These are phyloP conservation scores for Carcinoscorpius rotundicauda DNA, from an alignment of 1,140 invertebrate species.

Conservation along the genomic window DNA sequence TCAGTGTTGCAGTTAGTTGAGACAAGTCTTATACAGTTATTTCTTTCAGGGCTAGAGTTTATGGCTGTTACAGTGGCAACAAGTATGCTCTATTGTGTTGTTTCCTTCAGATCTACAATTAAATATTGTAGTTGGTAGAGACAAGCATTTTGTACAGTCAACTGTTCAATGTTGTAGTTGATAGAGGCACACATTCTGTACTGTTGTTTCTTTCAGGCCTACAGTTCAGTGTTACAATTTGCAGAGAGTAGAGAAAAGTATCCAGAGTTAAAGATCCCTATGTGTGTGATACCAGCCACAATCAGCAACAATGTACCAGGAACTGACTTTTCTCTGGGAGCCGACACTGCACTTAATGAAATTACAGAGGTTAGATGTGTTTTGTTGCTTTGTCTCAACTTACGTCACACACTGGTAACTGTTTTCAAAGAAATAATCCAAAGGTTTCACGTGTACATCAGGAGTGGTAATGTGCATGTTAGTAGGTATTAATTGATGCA, in stretches of 20 bases:
- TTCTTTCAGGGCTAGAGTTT: no score
- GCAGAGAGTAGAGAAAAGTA: constrained; percentile 57
- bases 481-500: not conserved
- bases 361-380: constrained; percentile 63
- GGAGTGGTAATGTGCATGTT: not conserved
- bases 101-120: no score
- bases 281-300: constrained; percentile 89
- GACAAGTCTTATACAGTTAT: no score
- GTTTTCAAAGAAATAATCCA: not conserved
- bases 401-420: not conserved
- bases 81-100: no score
- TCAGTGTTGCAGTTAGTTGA: no score
- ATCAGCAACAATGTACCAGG: constrained; percentile 76
- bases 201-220: constrained; percentile 42
- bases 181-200: no score
- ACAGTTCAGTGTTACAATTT: constrained; percentile 71
- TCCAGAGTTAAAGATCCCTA: constrained; percentile 83
- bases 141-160: no score
- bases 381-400: not conserved
- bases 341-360: constrained; percentile 95
- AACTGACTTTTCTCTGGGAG: constrained; percentile 93
- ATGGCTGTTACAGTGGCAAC: no score
- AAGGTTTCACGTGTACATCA: not conserved
- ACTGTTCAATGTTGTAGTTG: no score
- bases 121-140: no score